Evolutionary conservation across 1,140 invertebrate genomes (phyloP).

Genomic region (Pectinophora gossypiella): DNA sequence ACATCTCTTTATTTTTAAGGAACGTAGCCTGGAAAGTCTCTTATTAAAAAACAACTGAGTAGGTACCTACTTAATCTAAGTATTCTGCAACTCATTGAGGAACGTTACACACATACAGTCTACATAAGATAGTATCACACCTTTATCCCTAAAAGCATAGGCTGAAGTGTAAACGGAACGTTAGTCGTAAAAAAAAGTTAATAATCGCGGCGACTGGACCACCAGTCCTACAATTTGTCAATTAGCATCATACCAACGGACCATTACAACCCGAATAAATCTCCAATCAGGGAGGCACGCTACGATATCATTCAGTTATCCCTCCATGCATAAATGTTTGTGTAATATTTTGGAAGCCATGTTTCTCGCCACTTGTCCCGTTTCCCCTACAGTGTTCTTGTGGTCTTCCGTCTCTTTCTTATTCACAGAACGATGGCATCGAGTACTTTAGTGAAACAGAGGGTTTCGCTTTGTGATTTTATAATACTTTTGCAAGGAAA

Average conservation of each 20-base stretch:
- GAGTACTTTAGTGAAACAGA: background rate
- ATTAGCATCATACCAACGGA: constrained; percentile 23
- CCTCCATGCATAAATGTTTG: constrained; percentile 72
- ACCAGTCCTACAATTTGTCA: constrained; percentile 23
- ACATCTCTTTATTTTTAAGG: no score
- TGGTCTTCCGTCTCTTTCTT: background rate
- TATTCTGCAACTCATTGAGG: no score
- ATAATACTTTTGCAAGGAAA: background rate
- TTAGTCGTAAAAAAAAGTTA: no score
- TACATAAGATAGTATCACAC: no score
- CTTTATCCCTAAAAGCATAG: no score
- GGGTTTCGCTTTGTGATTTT: background rate
- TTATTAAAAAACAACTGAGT: no score
- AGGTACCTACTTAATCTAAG: no score
- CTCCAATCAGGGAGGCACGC: constrained; percentile 49
- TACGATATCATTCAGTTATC: constrained; percentile 61
- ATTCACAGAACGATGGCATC: background rate
- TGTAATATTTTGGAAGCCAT: constrained; percentile 66
- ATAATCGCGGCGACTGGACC: no score
- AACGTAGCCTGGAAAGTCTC: no score
- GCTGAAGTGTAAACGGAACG: no score
- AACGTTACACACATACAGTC: no score
- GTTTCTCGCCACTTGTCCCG: constrained; percentile 31
- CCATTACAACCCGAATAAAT: constrained; percentile 45
- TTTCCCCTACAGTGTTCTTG: constrained; percentile 17